Evolutionary conservation across 2,113 vertebrate genomes (phyloP), one percentile per base, ranked within the genome.

Genomic region (Cyrtonyx montezumae): DNA sequence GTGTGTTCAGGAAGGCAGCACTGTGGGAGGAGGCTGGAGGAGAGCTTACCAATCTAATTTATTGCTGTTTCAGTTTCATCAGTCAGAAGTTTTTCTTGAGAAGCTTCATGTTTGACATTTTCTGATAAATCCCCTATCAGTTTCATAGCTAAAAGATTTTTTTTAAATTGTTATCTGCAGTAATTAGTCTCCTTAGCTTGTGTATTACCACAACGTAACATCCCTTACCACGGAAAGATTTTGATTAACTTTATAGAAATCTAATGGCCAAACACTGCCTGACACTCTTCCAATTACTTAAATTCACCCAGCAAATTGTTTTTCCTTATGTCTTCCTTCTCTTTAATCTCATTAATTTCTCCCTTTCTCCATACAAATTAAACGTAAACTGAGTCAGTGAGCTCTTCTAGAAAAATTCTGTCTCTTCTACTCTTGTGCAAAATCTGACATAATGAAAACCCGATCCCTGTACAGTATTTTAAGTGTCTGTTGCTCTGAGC

Each of bases 21-120:
- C 22, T 37, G 22, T 6, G 7, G 25, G 19, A 66, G 1, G 2
- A 18, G 8, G 9, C 28, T 62, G 0, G 8, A 40, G 8, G 5
- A 84, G 11, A 30, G 70, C 13, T 34, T 67, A 17, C 21, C 70
- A 45, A 42, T 67, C 6, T 23, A 56, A 67, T 79, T 86, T 62
- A 66, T 18, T 49, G 18, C 4, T 79, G 6, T 48, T 84, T 49
- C 70, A n/a, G 2, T 84, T 89, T 59, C 68, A 32, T 70, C 21
- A 46, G 30, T 13, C 48, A 30, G 43, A 92, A 48, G 3, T 1
- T 30, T 62, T 67, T 69, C 59, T 55, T 40, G 3, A 5, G 18
- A 67, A 81, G 10, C 34, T 45, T 55, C 1, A 22, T 22, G 1
- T 80, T 53, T 56, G 36, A 58, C 2, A 22, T 79, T 79, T 93